phyloP scores from a whole-genome alignment of 2,797 vertebrate genomes.

The Poeciliopsis paucimaculata region DNA sequence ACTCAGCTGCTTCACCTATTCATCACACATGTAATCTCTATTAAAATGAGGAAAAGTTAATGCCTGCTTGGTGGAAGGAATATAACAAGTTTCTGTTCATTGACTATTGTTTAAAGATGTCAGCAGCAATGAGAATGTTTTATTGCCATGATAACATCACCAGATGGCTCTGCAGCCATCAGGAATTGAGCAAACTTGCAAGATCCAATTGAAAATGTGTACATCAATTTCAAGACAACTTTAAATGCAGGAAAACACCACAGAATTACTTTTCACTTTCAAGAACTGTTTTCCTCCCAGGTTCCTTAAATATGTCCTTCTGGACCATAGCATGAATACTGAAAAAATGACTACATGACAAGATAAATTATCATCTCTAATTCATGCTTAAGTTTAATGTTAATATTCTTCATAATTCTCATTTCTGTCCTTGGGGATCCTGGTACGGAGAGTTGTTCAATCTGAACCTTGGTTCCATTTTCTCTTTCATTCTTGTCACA shows the following conservation, averaged over 20 bases:
- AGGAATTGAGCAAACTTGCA: constrained; percentile 9
- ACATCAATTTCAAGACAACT: not conserved
- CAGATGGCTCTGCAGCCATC: not conserved
- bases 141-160: constrained; percentile 10
- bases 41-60: constrained; percentile 39
- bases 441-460: not conserved
- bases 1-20: constrained; percentile 33
- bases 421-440: not conserved
- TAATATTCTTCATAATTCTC: not conserved
- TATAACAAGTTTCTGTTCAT: not conserved
- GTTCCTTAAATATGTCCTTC: not conserved
- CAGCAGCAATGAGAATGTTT: constrained; percentile 12
- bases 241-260: not conserved
- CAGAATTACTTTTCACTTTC: not conserved
- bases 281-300: not conserved
- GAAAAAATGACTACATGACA: not conserved
- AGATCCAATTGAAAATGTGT: constrained; percentile 6
- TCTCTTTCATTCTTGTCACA: not conserved
- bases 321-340: not conserved
- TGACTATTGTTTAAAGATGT: constrained; percentile 10
- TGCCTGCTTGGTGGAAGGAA: constrained; percentile 41
- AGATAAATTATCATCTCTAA: not conserved
- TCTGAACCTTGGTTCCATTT: not conserved
- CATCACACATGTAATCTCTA: constrained; percentile 45
- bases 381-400: not conserved